Conservation (phyloP, 2,113 vertebrate species). For the Coracopsis vasa region DNA sequence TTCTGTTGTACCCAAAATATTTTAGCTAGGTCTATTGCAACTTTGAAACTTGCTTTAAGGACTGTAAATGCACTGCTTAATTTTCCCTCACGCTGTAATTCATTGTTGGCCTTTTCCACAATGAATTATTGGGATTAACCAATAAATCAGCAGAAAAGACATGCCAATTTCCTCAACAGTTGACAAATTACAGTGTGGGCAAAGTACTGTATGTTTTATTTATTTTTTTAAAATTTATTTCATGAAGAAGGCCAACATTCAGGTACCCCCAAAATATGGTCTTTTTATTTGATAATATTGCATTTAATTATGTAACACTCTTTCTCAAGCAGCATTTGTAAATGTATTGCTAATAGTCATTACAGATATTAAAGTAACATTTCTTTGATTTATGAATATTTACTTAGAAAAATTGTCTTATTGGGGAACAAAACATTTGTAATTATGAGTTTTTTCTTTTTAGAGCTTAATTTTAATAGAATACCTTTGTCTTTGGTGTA, state of each 20-base stretch:
- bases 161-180: conserved; percentile 79
- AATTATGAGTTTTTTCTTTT: neutral
- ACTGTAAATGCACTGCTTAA: conserved; percentile 69
- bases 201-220: conserved; percentile 58
- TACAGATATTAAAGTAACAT: neutral
- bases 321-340: neutral
- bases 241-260: conserved; percentile 5
- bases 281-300: conserved; percentile 13
- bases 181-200: conserved; percentile 78
- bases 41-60: conserved; percentile 55
- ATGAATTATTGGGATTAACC: conserved; percentile 80
- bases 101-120: conserved; percentile 81
- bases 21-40: neutral
- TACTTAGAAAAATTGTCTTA: neutral
- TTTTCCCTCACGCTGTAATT: conserved; percentile 76
- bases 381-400: neutral
- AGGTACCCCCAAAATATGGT: neutral
- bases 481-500: neutral
- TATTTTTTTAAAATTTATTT: conserved; percentile 29
- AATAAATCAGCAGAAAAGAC: conserved; percentile 84
- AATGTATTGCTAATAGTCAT: neutral
- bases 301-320: neutral
- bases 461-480: neutral
- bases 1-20: neutral
- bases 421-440: neutral